phyloP scores from a whole-genome alignment of 2,888 invertebrate species.

The Ophion slaviceki region DNA sequence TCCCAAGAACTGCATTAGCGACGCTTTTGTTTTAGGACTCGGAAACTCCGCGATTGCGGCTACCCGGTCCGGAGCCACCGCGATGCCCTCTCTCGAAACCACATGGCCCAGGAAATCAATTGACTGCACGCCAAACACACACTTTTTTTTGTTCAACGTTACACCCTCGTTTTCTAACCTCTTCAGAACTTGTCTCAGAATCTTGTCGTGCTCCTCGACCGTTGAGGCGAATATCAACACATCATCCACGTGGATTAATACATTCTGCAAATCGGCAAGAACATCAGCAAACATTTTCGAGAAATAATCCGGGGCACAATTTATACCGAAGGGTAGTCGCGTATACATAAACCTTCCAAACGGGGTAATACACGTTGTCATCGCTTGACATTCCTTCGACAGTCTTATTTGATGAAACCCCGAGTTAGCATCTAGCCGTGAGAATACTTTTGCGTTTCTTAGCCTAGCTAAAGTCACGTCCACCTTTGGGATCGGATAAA shows the following conservation, averaged over 20 bases:
- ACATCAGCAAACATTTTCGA: constrained; percentile 30
- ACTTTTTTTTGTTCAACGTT: constrained; percentile 72
- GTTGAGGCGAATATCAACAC: constrained; percentile 69
- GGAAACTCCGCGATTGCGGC: constrained; percentile 58
- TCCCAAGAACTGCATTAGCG: constrained; percentile 62
- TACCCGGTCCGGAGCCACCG: constrained; percentile 58
- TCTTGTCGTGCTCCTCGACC: constrained; percentile 64
- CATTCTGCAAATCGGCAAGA: constrained; percentile 51
- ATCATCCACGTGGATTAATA: constrained; percentile 70
- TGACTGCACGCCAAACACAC: constrained; percentile 65
- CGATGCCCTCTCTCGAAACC: constrained; percentile 62
- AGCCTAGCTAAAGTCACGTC: constrained; percentile 68
- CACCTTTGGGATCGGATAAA: constrained; percentile 72
- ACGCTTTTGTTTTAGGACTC: constrained; percentile 61
- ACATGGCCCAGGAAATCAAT: constrained; percentile 71
- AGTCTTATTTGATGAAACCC: constrained; percentile 66
- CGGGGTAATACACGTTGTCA: constrained; percentile 68
- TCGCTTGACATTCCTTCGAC: constrained; percentile 55
- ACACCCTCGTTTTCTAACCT: constrained; percentile 65
- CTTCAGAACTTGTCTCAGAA: constrained; percentile 65
- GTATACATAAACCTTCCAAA: constrained; percentile 62
- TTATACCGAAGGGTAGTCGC: no score
- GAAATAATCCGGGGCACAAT: constrained; percentile 54
- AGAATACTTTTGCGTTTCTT: constrained; percentile 69
- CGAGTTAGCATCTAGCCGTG: constrained; percentile 69